phyloP scores from a whole-genome alignment of 2,797 vertebrate species.

The Darevskia mixta region DNA sequence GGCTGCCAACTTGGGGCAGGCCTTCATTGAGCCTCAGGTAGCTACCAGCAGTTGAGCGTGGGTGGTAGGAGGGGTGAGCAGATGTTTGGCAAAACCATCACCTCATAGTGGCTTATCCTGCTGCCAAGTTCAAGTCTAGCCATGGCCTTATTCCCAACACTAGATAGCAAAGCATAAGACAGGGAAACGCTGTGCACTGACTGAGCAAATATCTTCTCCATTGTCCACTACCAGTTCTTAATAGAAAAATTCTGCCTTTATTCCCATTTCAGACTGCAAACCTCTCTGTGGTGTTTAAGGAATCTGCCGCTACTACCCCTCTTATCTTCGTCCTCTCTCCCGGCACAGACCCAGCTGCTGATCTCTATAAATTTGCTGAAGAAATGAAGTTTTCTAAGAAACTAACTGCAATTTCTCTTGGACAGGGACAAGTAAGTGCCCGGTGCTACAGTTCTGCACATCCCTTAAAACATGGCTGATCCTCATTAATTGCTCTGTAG shows the following conservation, averaged over 20 bases:
- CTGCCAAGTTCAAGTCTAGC: not conserved
- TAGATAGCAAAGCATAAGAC: not conserved
- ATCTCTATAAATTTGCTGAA: conserved; percentile 94
- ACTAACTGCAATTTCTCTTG: conserved; percentile 89
- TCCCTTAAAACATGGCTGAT: not conserved
- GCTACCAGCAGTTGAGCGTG: not conserved
- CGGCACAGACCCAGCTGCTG: conserved; percentile 89
- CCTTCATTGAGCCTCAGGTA: conserved; percentile 92
- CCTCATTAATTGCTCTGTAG: not conserved
- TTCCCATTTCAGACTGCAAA: conserved; percentile 84
- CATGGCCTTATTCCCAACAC: not conserved
- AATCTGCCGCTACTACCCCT: conserved; percentile 84
- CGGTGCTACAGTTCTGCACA: not conserved
- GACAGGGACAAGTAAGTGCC: conserved; percentile 90
- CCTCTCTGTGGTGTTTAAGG: conserved; percentile 85
- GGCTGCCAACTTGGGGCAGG: conserved; percentile 83
- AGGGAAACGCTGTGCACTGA: not conserved
- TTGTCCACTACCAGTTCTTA: not conserved
- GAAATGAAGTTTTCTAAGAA: conserved; percentile 93
- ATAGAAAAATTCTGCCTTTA: not conserved
- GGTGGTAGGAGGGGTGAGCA: too few relatives aligned
- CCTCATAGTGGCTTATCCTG: not conserved
- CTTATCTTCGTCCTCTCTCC: conserved; percentile 92
- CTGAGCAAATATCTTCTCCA: not conserved
- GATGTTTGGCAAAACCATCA: not conserved